These are phyloP conservation scores for Abrostola triplasia DNA, from an alignment of 2,888 invertebrate genomes.

Conservation along the genomic window DNA sequence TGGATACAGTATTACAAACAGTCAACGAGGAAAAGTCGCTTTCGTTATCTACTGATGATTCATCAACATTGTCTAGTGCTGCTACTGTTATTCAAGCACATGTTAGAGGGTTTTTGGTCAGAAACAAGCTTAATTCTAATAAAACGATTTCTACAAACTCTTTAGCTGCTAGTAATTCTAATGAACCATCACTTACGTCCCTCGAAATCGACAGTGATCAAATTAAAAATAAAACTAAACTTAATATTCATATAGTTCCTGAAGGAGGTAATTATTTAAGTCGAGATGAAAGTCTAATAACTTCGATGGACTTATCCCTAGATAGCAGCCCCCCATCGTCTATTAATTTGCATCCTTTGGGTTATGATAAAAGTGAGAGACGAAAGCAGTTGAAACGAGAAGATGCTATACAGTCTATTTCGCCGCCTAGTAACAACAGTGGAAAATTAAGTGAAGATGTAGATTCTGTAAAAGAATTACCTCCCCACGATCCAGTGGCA, in stretches of 20 bases:
- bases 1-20: slow-evolving; percentile 85
- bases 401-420: slow-evolving; percentile 85
- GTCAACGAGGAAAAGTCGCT: slow-evolving; percentile 87
- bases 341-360: slow-evolving; percentile 79
- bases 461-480: slow-evolving; percentile 75
- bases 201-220: slow-evolving; percentile 74
- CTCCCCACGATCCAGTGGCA: slow-evolving; percentile 56
- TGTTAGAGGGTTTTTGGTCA: slow-evolving; percentile 90
- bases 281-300: slow-evolving; percentile 81
- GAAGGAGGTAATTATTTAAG: slow-evolving; percentile 78
- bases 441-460: slow-evolving; percentile 83
- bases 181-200: slow-evolving; percentile 70
- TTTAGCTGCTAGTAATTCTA: slow-evolving; percentile 70
- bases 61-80: slow-evolving; percentile 86
- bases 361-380: slow-evolving; percentile 80
- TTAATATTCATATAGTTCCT: slow-evolving; percentile 84
- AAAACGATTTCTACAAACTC: slow-evolving; percentile 80
- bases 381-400: slow-evolving; percentile 84
- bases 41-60: slow-evolving; percentile 85
- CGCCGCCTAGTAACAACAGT: slow-evolving; percentile 83
- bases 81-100: slow-evolving; percentile 91
- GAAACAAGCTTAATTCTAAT: slow-evolving; percentile 83
- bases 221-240: slow-evolving; percentile 76
- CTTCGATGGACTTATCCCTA: slow-evolving; percentile 80
- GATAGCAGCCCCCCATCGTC: slow-evolving; percentile 82